phyloP scores from a whole-genome alignment of 2,113 vertebrate genomes.

The Xiphias gladius region DNA sequence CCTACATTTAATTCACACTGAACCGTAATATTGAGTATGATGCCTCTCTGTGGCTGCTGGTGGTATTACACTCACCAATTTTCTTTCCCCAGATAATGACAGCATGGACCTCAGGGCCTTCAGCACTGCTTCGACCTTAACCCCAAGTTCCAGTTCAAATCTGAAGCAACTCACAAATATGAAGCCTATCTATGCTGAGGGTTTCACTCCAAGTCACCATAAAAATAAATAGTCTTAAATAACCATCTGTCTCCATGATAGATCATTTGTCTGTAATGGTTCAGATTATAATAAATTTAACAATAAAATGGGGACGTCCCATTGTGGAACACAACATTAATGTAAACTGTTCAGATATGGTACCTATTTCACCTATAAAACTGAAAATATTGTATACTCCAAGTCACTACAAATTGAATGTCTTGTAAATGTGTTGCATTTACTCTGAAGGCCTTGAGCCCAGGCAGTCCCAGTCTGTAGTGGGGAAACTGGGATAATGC shows the following conservation, averaged over 20 bases:
- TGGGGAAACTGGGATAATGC: neutral
- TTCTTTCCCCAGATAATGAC: neutral
- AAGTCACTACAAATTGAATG: neutral
- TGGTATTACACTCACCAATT: conserved; percentile 14
- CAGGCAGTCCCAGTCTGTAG: neutral
- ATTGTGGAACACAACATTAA: no score
- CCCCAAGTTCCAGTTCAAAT: no score
- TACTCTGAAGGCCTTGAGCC: neutral
- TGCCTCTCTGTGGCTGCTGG: neutral
- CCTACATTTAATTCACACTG: neutral
- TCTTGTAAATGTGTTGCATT: neutral
- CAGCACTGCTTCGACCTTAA: no score
- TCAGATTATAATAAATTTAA: no score
- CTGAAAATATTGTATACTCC: neutral
- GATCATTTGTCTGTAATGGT: no score
- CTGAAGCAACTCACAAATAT: no score
- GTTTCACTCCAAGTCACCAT: no score
- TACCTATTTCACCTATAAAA: neutral
- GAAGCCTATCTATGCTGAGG: no score
- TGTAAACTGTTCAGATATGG: no score
- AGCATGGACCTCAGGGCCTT: neutral
- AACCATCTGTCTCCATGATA: no score
- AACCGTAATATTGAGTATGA: neutral
- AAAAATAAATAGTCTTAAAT: no score
- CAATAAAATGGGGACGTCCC: no score